Evolutionary conservation across 2,888 invertebrate genomes (phyloP), one percentile per base, ranked within the genome.

Genomic region (Polymixis lichenea): DNA sequence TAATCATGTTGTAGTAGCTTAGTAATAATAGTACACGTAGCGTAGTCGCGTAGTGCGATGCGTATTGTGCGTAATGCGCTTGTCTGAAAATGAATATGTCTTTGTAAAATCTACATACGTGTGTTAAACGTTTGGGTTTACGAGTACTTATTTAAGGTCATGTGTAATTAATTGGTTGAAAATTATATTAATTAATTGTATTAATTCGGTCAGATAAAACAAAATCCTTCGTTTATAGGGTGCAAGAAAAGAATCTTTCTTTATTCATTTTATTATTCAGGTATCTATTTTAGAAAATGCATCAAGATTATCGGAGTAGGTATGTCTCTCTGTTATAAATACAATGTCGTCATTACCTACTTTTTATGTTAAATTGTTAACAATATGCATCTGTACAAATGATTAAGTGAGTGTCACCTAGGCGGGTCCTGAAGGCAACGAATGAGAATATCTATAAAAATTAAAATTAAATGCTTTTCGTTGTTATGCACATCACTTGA

Each of bases 311-410:
- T 28, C 7, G 4, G 4, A 22, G 32, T n/a, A 32, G 32, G 32
- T 32, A 32, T 32, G 32, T 32, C 11, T 11, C 28, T 25, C 3
- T 28, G 17, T 4, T n/a, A 46, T 32, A 32, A 32, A 32, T 11
- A 28, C 46, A 61, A 28, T 72, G 22, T 28, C 28, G 6, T 28
- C 43, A 19, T 28, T 69, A 69, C 15, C 11, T 11, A 19, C 32
- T 58, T 69, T 22, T 56, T 32, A 32, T 11, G 8, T 53, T 32
- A 9, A 53, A 67, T 53, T 67, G 17, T 53, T n/a, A 38, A 11
- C 43, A 64, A 7, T 22, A 13, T 49, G 32, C 72, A 72, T 28
- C 17, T 55, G 43, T 46, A 8, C 67, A 66, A 72, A 72, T 53
- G 53, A 43, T 25, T 2, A 9, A 67, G 15, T 25, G 17, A 67